Evolutionary conservation across 2,113 vertebrate species (phyloP), one percentile per base, ranked within the genome.

Genomic region (Eolophus roseicapilla): DNA sequence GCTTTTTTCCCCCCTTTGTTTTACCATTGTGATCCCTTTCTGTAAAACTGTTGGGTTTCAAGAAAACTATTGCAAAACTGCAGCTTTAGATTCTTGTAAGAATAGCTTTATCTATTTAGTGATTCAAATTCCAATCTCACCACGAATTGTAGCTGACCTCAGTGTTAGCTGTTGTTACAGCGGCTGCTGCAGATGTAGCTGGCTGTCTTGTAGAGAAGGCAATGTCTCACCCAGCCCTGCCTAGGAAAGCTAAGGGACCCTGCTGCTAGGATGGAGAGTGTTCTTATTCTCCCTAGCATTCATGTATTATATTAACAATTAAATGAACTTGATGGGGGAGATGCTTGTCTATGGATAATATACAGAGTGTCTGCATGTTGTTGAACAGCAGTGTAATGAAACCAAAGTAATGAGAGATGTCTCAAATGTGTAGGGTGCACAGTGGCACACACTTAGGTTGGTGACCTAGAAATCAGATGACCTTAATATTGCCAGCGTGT

Each of bases 351-450:
- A 3, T 37, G 90, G 76, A 4, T 28, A 28, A 13, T 27, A 12
- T 15, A 7, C 44, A 24, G 52, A 21, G 76, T 52, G 82, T n/a
- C 55, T 81, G 46, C 12, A 13, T 39, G 29, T 31, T 60, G 49
- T 4, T 60, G 39, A 49, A 1, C 7, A 64, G 65, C 47, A 52
- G 57, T 44, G 79, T 37, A 44, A 1, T 17, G 50, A n/a, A 47
- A 28, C 7, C 20, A 52, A 43, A 39, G 5, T 23, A n/a, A 9
- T 0, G 35, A 74, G 41, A 55, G 14, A 0, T 31, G 27, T 60
- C 79, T 67, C 17, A 6, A 3, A 43, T 2, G 16, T 3, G 6
- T 6, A 78, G 82, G 82, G 11, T n/a, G 77, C 64, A n/a, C 64
- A 41, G 47, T 18, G 74, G 28, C 74, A 65, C 63, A 14, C 7